These are phyloP conservation scores for Pipra filicauda DNA, from an alignment of 2,113 vertebrate species.

Conservation along the genomic window DNA sequence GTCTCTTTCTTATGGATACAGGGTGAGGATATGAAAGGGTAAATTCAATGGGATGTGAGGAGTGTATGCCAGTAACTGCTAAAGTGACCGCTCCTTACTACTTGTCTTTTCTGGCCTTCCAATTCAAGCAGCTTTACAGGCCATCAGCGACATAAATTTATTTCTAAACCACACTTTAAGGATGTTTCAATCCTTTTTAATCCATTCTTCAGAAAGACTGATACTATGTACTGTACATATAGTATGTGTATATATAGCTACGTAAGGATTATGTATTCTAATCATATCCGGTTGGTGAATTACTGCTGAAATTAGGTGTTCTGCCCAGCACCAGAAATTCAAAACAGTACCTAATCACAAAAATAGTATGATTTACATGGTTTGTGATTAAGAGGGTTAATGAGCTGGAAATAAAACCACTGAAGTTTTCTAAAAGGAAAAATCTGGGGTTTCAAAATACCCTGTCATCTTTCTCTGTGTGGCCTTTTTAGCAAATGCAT, in stretches of 20 bases:
- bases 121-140: background rate
- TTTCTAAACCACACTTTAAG: background rate
- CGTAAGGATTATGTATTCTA: background rate
- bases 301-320: background rate
- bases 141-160: background rate
- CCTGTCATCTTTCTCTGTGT: background rate
- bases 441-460: background rate
- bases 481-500: background rate
- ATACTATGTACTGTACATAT: background rate
- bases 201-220: background rate
- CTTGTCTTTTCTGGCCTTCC: background rate
- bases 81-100: background rate
- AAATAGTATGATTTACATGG: background rate
- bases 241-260: background rate
- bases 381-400: background rate
- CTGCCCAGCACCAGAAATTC: background rate
- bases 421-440: background rate
- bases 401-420: background rate
- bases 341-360: background rate
- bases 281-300: background rate
- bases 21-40: background rate
- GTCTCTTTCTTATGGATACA: background rate
- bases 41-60: background rate
- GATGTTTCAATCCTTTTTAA: background rate
- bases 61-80: background rate